Percentiles rank a stretch among this genome's conserved stretches.
These are phyloP conservation scores for Rhincodon typus DNA, from an alignment of 2,797 vertebrate species.

Conservation along the genomic window DNA sequence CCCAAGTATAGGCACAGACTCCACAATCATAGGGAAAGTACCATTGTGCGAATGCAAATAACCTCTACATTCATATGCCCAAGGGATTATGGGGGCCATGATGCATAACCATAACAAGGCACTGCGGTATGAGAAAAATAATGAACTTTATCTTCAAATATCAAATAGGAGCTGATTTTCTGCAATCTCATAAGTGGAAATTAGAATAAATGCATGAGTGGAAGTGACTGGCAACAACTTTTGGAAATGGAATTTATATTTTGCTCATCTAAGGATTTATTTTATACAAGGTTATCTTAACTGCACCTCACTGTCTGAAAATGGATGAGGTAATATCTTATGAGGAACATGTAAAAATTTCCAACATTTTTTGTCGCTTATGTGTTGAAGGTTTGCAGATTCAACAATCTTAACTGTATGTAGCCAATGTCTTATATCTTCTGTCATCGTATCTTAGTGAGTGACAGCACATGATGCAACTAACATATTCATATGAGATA, in stretches of 20 bases:
- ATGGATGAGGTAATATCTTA: background rate
- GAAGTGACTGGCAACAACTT: background rate
- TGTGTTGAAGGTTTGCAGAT: background rate
- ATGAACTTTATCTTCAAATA: background rate
- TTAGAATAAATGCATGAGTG: background rate
- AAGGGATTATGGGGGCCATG: background rate
- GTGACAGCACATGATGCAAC: background rate
- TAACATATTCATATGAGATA: background rate
- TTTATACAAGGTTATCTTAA: background rate
- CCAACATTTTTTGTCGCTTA: background rate
- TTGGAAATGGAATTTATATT: background rate
- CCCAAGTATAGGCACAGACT: background rate
- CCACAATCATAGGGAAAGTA: background rate
- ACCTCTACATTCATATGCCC: background rate
- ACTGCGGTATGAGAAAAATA: background rate
- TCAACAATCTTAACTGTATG: background rate
- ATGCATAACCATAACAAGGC: background rate
- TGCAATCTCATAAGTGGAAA: background rate
- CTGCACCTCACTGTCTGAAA: background rate
- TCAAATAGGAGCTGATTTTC: background rate
- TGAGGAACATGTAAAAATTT: background rate
- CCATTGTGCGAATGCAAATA: slow-evolving; percentile 21
- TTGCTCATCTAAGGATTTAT: background rate
- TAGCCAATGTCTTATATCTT: background rate
- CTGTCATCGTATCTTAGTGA: background rate